Evolutionary conservation across 2,888 invertebrate genomes (phyloP).

Genomic region (Latrodectus hesperus): DNA sequence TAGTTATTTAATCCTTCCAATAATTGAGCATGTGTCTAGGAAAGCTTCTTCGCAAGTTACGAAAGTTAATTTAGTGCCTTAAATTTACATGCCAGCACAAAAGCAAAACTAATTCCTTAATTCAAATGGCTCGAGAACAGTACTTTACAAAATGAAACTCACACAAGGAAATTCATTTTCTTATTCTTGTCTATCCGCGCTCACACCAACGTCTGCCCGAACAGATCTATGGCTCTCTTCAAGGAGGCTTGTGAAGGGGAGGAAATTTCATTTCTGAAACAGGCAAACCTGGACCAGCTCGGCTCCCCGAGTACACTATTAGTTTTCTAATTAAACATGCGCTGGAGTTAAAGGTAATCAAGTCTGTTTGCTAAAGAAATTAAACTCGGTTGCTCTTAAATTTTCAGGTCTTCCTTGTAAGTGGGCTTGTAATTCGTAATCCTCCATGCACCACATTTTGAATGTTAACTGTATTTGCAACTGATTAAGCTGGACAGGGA

Average conservation of each 20-base stretch:
- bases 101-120: slow-evolving; percentile 39
- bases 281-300: neutral
- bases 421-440: slow-evolving; percentile 21
- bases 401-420: slow-evolving; percentile 25
- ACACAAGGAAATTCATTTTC: slow-evolving; percentile 37
- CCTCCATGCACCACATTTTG: neutral
- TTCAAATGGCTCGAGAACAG: slow-evolving; percentile 4
- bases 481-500: slow-evolving; percentile 27
- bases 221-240: neutral
- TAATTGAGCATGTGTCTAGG: too few species aligned
- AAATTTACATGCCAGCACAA: neutral
- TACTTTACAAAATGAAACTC: neutral
- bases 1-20: too few species aligned
- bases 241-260: neutral
- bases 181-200: neutral
- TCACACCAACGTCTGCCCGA: slow-evolving; percentile 6
- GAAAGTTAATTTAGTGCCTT: neutral
- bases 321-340: slow-evolving; percentile 43
- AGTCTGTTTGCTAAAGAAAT: slow-evolving; percentile 37
- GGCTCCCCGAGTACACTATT: neutral
- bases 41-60: too few species aligned
- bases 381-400: slow-evolving; percentile 26
- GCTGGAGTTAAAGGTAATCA: slow-evolving; percentile 37
- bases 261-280: slow-evolving; percentile 4
- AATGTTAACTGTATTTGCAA: slow-evolving; percentile 23